Conservation (phyloP, 2,888 invertebrate genomes). For the Meganola albula region DNA sequence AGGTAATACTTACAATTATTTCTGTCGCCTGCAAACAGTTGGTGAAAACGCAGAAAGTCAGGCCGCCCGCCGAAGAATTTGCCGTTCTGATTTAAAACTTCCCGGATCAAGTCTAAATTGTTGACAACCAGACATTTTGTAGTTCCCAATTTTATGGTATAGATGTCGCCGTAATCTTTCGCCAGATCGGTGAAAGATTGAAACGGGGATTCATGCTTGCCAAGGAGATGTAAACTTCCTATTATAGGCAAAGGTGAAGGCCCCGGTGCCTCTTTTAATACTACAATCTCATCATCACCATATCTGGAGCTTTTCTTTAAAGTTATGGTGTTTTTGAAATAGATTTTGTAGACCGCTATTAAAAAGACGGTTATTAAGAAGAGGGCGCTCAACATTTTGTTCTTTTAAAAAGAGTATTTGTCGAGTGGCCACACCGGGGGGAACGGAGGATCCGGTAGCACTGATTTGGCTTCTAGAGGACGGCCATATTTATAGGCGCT, state of each 20-base stretch:
- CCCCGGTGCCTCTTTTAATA: slow-evolving; percentile 78
- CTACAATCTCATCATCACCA: slow-evolving; percentile 33
- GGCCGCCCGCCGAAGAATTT: slow-evolving; percentile 90
- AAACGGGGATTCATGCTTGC: slow-evolving; percentile 81
- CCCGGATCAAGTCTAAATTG: slow-evolving; percentile 82
- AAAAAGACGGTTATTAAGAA: slow-evolving; percentile 43
- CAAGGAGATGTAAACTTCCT: slow-evolving; percentile 83
- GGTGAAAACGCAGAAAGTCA: slow-evolving; percentile 87
- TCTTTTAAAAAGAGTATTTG: slow-evolving; percentile 51
- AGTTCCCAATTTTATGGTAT: slow-evolving; percentile 81
- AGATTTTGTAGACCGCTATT: slow-evolving; percentile 50
- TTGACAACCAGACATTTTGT: slow-evolving; percentile 86
- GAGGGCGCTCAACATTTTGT: slow-evolving; percentile 63
- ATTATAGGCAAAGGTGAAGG: slow-evolving; percentile 81
- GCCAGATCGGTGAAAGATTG: slow-evolving; percentile 84
- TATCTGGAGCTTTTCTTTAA: slow-evolving; percentile 39
- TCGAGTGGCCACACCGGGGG: slow-evolving; percentile 59
- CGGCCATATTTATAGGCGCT: slow-evolving; percentile 37
- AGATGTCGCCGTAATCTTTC: slow-evolving; percentile 84
- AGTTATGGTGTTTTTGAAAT: slow-evolving; percentile 38
- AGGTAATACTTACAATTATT: slow-evolving; percentile 87
- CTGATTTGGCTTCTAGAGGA: slow-evolving; percentile 21
- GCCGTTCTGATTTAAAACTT: slow-evolving; percentile 87
- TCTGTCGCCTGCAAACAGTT: slow-evolving; percentile 89
- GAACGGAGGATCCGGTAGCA: slow-evolving; percentile 44